A percentile compares a stretch with the other conserved stretches of the same genome.
Evolutionary conservation across 2,888 invertebrate species (phyloP).

Genomic region (Drosophila nr. perissopoda): DNA sequence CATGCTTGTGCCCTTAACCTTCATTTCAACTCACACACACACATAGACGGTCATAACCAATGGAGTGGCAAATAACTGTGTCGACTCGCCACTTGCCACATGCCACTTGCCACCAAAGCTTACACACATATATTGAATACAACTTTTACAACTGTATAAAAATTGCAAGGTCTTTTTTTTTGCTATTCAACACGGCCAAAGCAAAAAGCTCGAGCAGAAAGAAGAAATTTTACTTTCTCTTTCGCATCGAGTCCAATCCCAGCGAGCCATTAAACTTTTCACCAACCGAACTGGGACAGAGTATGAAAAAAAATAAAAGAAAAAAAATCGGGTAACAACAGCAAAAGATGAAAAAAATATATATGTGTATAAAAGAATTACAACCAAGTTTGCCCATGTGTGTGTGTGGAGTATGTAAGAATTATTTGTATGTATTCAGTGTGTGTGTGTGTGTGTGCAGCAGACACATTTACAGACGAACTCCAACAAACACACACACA

Average conservation of each 20-base stretch:
- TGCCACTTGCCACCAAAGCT: slow-evolving; percentile 43
- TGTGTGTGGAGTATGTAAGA: slow-evolving; percentile 51
- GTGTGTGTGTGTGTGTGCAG: slow-evolving; percentile 55
- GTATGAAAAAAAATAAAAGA: slow-evolving; percentile 73
- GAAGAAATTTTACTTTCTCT: slow-evolving; percentile 82
- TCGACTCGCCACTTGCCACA: slow-evolving; percentile 40
- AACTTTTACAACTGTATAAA: slow-evolving; percentile 75
- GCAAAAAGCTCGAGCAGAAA: slow-evolving; percentile 58
- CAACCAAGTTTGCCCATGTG: slow-evolving; percentile 71
- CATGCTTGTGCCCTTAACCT: slow-evolving; percentile 52
- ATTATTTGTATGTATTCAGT: neutral
- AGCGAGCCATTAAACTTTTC: slow-evolving; percentile 79
- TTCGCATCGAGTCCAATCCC: slow-evolving; percentile 56
- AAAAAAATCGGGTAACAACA: slow-evolving; percentile 77
- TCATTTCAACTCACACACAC: slow-evolving; percentile 38
- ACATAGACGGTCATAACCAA: slow-evolving; percentile 64
- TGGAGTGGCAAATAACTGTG: slow-evolving; percentile 75
- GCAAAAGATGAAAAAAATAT: slow-evolving; percentile 81
- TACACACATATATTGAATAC: slow-evolving; percentile 74
- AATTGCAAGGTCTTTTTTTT: slow-evolving; percentile 70
- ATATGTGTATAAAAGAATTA: slow-evolving; percentile 78
- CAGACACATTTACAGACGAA: slow-evolving; percentile 37
- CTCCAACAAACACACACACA: slow-evolving; percentile 36
- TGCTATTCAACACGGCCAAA: slow-evolving; percentile 61
- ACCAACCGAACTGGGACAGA: slow-evolving; percentile 79